Base-by-base conservation (phyloP, 2,113 vertebrate genomes). In the Chloropsis cyanopogon region DNA sequence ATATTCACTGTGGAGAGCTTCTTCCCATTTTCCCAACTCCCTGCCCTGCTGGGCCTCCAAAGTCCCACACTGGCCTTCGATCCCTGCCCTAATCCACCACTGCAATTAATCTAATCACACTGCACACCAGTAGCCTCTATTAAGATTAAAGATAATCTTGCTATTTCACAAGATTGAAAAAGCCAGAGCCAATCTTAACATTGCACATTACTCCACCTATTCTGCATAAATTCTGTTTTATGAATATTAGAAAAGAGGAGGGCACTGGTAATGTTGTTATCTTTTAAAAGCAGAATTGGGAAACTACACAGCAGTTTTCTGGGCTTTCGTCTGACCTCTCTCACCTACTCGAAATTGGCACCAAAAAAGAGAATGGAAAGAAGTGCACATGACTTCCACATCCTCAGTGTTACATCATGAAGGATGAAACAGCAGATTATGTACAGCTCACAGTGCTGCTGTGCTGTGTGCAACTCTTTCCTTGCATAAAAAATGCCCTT, bases 381-480 rank as follows among this genome's bases (percentile, higher is more conserved):
- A 83, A 93, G 60, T 2, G 78, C 71, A 81, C 83, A 60, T 94
- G 91, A 96, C 96, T 97, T 97, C 77, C 93, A 64, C 83, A 95
- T 96, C 92, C 90, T 84, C 47, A 17, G 35, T 6, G 64, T 96
- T 96, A 96, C 90, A 81, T 96, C 96, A 96, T 1, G 9, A 80
- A 71, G 77, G 70, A 79, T 95, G 82, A 93, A 84, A 70, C 84
- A 94, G 83, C 77, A 75, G 73, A 89, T 86, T 91, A 52, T 53
- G 68, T 61, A 53, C 77, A 79, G 50, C 73, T 93, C 94, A 87
- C 94, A 31, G 82, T 9, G 56, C 53, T 12, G 39, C 83, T 50
- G 68, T 8, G 53, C 87, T 83, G 61, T 23, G 56, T 7, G 44
- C 76, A 95, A 96, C 64, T 52, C 72, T 52, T 29, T 7, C 18